Evolutionary conservation across 2,113 vertebrate genomes (phyloP).

Genomic region (Hippocampus mohnikei): DNA sequence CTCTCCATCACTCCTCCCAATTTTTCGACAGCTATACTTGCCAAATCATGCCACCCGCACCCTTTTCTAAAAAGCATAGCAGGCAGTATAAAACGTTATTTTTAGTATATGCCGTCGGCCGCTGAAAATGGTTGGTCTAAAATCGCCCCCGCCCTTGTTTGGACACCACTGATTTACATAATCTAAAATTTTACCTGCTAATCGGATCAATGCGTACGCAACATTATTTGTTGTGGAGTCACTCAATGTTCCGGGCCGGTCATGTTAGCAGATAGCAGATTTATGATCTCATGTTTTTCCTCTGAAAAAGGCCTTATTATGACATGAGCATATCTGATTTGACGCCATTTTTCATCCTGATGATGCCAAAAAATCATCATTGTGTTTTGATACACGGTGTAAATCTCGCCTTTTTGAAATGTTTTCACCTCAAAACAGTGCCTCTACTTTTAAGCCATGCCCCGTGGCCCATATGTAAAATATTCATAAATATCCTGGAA

Average conservation of each 20-base stretch:
- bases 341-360: not conserved
- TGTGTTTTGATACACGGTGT: not conserved
- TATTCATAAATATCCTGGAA: slow-evolving; percentile 31
- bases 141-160: too few relatives aligned
- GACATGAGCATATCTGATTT: not conserved
- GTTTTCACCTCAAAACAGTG: slow-evolving; percentile 51
- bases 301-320: not conserved
- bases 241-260: not conserved
- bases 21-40: too few relatives aligned
- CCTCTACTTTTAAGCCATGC: slow-evolving; percentile 43
- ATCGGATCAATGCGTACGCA: too few relatives aligned
- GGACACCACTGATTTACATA: too few relatives aligned
- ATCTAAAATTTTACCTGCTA: too few relatives aligned
- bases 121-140: too few relatives aligned
- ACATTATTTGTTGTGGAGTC: not conserved
- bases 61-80: too few relatives aligned
- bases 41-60: too few relatives aligned
- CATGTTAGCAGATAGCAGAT: not conserved
- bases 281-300: not conserved
- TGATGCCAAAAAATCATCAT: not conserved
- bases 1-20: too few relatives aligned
- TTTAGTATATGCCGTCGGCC: too few relatives aligned
- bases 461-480: slow-evolving; percentile 31
- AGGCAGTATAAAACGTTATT: too few relatives aligned
- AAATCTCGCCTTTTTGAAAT: slow-evolving; percentile 26